phyloP scores from a whole-genome alignment of 2,888 invertebrate species.

The Zaprionus lineosus region DNA sequence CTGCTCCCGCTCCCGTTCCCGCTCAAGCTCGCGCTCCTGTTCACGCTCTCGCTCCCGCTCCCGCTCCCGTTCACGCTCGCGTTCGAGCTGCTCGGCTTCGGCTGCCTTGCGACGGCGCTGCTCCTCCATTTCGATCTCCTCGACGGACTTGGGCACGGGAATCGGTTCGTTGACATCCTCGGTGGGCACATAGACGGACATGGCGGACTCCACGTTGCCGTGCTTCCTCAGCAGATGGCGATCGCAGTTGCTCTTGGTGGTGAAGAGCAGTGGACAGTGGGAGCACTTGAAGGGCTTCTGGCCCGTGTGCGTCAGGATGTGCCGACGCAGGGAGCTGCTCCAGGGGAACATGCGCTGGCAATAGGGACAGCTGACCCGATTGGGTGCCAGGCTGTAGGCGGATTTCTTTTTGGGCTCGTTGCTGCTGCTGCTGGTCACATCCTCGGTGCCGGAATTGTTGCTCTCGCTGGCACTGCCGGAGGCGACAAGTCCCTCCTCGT shows the following conservation, averaged over 20 bases:
- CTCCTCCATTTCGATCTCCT: constrained; percentile 81
- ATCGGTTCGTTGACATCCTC: constrained; percentile 82
- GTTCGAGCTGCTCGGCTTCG: constrained; percentile 50
- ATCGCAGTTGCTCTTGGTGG: constrained; percentile 98
- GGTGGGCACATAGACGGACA: constrained; percentile 83
- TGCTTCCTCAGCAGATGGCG: constrained; percentile 96
- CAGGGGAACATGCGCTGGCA: constrained; percentile 98
- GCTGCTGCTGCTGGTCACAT: constrained; percentile 80
- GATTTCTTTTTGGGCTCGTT: constrained; percentile 90
- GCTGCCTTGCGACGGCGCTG: constrained; percentile 73
- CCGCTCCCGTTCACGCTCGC: constrained; percentile 40
- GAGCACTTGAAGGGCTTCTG: constrained; percentile 98
- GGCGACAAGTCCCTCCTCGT: constrained; percentile 91
- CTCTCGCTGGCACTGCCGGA: constrained; percentile 91
- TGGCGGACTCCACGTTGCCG: constrained; percentile 84
- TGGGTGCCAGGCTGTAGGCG: constrained; percentile 97
- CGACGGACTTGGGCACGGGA: constrained; percentile 80
- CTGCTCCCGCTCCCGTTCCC: constrained; percentile 74
- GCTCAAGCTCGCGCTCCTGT: constrained; percentile 50
- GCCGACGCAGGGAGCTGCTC: constrained; percentile 97
- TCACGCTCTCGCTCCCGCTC: constrained; percentile 44
- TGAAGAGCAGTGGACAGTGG: constrained; percentile 95
- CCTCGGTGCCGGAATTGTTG: constrained; percentile 92
- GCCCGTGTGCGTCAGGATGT: constrained; percentile 95
- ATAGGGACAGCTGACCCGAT: constrained; percentile 95